Conservation (phyloP, 2,113 vertebrate species). For the Struthio camelus region DNA sequence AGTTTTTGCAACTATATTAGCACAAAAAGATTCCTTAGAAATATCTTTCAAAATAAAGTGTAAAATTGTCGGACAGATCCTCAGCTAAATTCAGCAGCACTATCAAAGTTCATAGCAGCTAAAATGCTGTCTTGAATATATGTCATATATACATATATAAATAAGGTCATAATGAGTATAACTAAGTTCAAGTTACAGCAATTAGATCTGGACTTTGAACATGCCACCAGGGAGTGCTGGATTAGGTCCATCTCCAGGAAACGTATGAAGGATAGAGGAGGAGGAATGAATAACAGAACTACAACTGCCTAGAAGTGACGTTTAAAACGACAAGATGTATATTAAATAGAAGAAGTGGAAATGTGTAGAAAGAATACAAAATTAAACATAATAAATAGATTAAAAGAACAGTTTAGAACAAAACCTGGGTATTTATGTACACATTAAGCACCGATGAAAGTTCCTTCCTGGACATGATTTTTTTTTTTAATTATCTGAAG, state of each 20-base stretch:
- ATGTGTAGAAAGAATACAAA: background rate
- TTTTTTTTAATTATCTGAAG: conserved; percentile 70
- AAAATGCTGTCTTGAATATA: background rate
- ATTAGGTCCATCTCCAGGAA: background rate
- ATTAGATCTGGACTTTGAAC: conserved; percentile 7
- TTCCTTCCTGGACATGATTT: conserved; percentile 10
- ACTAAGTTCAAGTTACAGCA: background rate
- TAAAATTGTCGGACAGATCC: background rate
- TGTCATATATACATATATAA: background rate
- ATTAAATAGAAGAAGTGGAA: background rate
- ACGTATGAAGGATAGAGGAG: background rate
- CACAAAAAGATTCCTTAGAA: background rate
- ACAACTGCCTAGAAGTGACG: background rate
- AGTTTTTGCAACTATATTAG: background rate
- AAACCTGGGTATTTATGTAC: background rate
- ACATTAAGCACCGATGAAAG: conserved; percentile 62
- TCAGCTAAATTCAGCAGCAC: background rate
- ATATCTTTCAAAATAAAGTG: background rate
- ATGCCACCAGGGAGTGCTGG: background rate
- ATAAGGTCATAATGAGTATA: background rate
- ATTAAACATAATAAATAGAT: background rate
- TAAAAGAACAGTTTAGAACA: background rate
- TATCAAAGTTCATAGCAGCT: background rate
- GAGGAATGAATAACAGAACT: background rate
- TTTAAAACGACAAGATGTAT: background rate